A percentile compares a stretch with the other conserved stretches of the same genome.
phyloP scores from a whole-genome alignment of 2,888 invertebrate species.

The Sisyra nigra region DNA sequence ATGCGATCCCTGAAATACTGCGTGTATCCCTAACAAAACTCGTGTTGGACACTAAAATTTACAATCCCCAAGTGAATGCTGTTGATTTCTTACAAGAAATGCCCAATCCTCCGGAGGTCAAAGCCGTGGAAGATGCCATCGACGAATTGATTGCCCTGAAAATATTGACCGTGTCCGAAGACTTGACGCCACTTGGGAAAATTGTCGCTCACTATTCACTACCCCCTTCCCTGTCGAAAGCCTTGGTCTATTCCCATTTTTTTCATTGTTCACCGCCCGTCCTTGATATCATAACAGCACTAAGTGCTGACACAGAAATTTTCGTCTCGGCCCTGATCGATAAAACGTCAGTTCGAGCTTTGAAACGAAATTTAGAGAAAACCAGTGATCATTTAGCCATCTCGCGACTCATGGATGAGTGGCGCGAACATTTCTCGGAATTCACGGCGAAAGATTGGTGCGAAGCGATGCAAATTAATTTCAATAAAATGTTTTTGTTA shows the following conservation, averaged over 20 bases:
- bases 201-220: constrained; percentile 35
- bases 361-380: constrained; percentile 32
- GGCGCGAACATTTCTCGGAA: constrained; percentile 20
- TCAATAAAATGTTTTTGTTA: constrained; percentile 33
- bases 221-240: constrained; percentile 42
- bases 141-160: constrained; percentile 39
- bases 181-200: constrained; percentile 44
- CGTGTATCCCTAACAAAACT: constrained; percentile 35
- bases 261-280: constrained; percentile 37
- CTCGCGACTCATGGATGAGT: constrained; percentile 36
- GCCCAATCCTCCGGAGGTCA: constrained; percentile 40
- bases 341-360: constrained; percentile 30
- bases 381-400: constrained; percentile 47
- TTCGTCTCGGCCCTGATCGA: constrained; percentile 32
- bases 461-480: constrained; percentile 26
- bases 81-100: constrained; percentile 40
- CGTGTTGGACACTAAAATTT: constrained; percentile 42
- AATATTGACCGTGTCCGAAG: constrained; percentile 36
- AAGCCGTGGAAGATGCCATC: constrained; percentile 37
- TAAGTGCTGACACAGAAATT: constrained; percentile 33
- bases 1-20: constrained; percentile 45
- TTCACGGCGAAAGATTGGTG: constrained; percentile 26
- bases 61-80: constrained; percentile 37
- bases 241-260: constrained; percentile 38
- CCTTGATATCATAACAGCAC: constrained; percentile 29